A percentile compares a stretch with the other conserved stretches of the same genome.
Evolutionary conservation across 2,113 vertebrate species (phyloP).

Genomic region (Oxyruncus cristatus): DNA sequence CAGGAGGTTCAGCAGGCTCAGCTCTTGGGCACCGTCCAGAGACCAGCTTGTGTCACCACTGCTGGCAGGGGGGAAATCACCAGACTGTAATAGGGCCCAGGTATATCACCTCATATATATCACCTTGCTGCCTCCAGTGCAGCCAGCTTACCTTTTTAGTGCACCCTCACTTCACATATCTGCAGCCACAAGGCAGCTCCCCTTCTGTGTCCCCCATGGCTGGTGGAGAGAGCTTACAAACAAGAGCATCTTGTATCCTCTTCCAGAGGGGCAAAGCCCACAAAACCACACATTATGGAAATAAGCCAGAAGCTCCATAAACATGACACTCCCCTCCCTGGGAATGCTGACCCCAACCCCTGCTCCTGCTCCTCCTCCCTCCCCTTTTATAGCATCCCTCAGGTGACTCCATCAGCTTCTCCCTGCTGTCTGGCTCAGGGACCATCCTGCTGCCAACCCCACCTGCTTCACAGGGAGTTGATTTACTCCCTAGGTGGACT

Average conservation of each 20-base stretch:
- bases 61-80: background rate
- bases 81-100: background rate
- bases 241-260: fast-evolving
- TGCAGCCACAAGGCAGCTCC: background rate
- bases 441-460: background rate
- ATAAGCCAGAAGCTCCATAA: fast-evolving
- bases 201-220: background rate
- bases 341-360: no score
- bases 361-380: fast-evolving
- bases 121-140: background rate
- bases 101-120: background rate
- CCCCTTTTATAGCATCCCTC: background rate
- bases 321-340: fast-evolving
- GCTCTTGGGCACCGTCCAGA: fast-evolving
- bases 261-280: background rate
- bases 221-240: background rate
- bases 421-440: background rate
- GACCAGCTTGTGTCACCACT: background rate
- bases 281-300: background rate
- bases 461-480: background rate
- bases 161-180: background rate
- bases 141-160: background rate
- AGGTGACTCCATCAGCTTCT: background rate
- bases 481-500: background rate
- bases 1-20: background rate